Conservation (phyloP, 2,888 invertebrate species). For the Rhagonycha lutea region DNA sequence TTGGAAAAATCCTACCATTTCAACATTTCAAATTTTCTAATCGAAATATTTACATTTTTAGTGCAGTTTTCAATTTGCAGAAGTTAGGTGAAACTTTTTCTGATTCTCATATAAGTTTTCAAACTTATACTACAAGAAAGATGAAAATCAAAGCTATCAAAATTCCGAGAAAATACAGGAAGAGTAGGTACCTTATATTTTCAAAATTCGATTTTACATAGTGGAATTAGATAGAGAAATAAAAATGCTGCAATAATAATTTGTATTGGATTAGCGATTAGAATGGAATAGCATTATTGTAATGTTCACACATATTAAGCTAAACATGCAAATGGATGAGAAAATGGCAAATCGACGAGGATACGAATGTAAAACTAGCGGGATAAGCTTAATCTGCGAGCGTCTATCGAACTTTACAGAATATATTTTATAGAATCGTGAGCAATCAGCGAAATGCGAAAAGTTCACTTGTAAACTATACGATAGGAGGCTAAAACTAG, state of each 20-base stretch:
- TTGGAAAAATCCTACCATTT: neutral
- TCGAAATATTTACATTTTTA: constrained; percentile 4
- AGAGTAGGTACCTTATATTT: neutral
- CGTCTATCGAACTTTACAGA: constrained; percentile 26
- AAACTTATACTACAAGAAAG: neutral
- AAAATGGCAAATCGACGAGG: neutral
- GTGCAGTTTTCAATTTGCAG: constrained; percentile 1
- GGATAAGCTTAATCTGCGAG: constrained; percentile 27
- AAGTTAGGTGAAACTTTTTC: constrained; percentile 1
- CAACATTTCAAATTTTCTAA: neutral
- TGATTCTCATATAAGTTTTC: neutral
- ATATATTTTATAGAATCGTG: constrained; percentile 21
- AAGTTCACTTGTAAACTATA: constrained; percentile 26
- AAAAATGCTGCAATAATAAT: neutral
- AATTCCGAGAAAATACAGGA: neutral
- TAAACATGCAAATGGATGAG: neutral
- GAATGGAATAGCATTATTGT: neutral
- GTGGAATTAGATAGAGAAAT: neutral
- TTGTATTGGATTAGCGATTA: neutral
- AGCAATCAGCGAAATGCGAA: constrained; percentile 25
- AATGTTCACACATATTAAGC: constrained; percentile 15
- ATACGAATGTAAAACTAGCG: constrained; percentile 25
- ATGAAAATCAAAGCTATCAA: neutral
- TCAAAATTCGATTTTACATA: neutral
- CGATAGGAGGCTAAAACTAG: constrained; percentile 13